phyloP scores from a whole-genome alignment of 2,797 vertebrate genomes.

The Halcyon chelicuti region DNA sequence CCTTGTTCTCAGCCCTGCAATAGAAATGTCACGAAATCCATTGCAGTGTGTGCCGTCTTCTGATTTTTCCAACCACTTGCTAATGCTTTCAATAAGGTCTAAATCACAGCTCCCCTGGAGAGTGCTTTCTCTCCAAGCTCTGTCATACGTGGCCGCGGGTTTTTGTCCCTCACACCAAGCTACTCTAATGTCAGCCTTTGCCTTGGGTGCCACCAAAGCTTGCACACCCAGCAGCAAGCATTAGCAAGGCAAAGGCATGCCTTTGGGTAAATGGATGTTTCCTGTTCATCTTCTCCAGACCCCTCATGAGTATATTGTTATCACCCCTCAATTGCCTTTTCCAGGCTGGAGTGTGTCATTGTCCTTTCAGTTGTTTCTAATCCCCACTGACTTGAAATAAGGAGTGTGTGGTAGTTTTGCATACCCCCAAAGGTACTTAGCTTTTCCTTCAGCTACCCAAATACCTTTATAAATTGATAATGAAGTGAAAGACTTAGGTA shows the following conservation, averaged over 20 bases:
- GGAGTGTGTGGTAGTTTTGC: background rate
- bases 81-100: background rate
- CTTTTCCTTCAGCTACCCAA: background rate
- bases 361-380: background rate
- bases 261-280: background rate
- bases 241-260: background rate
- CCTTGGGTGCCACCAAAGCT: background rate
- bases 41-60: background rate
- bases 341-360: background rate
- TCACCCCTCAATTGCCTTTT: background rate
- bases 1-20: background rate
- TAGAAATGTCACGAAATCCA: constrained; percentile 42
- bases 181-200: background rate
- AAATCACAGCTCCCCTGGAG: background rate
- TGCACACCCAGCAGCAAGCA: background rate
- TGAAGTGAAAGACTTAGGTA: background rate
- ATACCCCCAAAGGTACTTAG: background rate
- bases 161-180: background rate
- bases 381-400: background rate
- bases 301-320: background rate
- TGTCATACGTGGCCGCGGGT: fast-evolving
- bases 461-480: background rate
- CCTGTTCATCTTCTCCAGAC: background rate
- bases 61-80: background rate
- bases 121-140: background rate